phyloP scores from a whole-genome alignment of 92 coral and sea anemone species.

The Montipora capitata region DNA sequence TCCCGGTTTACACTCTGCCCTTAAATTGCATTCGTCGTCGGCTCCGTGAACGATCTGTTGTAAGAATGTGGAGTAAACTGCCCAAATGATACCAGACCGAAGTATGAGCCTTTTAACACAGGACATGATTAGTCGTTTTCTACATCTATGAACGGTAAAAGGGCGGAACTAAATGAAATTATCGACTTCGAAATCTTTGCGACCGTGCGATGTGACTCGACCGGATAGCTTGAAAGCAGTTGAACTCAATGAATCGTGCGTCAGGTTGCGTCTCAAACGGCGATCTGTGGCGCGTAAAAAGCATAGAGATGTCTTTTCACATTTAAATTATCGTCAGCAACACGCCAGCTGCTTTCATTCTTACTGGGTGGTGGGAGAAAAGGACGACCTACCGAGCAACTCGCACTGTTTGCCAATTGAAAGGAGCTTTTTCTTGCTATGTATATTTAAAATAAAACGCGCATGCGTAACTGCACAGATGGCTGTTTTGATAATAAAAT shows the following conservation, averaged over 20 bases:
- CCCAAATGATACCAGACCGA: conserved; percentile 61
- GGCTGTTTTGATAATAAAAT: conserved; percentile 21
- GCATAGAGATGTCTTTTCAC: conserved; percentile 90
- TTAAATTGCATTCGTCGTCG: conserved; percentile 49
- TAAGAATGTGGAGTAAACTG: conserved; percentile 70
- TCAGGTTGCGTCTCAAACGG: conserved; percentile 71
- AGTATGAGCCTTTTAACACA: conserved; percentile 62
- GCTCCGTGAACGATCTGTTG: conserved; percentile 82
- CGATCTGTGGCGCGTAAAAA: conserved; percentile 80
- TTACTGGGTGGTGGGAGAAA: conserved; percentile 85
- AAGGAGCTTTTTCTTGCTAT: conserved; percentile 34
- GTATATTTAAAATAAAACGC: conserved; percentile 34
- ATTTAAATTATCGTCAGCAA: conserved; percentile 84
- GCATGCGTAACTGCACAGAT: conserved; percentile 37
- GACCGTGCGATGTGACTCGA: conserved; percentile 59
- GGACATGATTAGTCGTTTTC: conserved; percentile 77
- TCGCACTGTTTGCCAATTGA: conserved; percentile 77
- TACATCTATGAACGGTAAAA: conserved; percentile 46
- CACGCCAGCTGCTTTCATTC: conserved; percentile 93
- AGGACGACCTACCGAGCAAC: conserved; percentile 66
- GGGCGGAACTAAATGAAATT: conserved; percentile 43
- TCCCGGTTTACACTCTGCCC: conserved; percentile 82
- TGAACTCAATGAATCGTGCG: conserved; percentile 35
- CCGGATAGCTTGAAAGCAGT: conserved; percentile 47
- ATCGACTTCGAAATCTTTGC: conserved; percentile 16